Evolutionary conservation across 1,140 invertebrate species (phyloP).

Genomic region (Diorhabda sublineata): DNA sequence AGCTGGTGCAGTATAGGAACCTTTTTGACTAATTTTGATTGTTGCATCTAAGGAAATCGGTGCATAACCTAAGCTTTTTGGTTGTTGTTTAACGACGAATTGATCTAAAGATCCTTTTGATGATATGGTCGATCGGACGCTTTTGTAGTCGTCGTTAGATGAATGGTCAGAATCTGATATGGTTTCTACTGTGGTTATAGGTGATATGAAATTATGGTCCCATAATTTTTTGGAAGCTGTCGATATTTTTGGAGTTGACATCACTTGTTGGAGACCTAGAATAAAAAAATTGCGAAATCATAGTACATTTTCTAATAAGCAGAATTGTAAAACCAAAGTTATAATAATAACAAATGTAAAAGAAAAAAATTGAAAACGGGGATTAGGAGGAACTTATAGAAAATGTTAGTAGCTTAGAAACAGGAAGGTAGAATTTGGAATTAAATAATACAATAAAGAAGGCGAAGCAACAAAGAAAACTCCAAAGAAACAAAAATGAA

Average conservation of each 20-base stretch:
- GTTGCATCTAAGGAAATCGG: conserved; percentile 11
- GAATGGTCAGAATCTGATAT: conserved; percentile 40
- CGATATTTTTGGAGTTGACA: conserved; percentile 44
- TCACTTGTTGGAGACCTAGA: conserved; percentile 37
- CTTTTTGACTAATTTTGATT: conserved; percentile 17
- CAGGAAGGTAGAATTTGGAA: too few species aligned
- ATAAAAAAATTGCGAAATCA: not conserved
- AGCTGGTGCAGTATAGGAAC: conserved; percentile 11
- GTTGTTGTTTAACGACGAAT: conserved; percentile 5
- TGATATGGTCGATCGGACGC: conserved; percentile 24
- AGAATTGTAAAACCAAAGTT: too few species aligned
- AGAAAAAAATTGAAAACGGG: too few species aligned
- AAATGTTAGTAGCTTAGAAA: too few species aligned
- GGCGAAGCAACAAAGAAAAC: too few species aligned
- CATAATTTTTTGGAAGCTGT: conserved; percentile 28
- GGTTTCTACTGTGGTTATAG: conserved; percentile 32
- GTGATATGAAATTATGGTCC: conserved; percentile 36
- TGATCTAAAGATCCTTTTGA: conserved; percentile 21
- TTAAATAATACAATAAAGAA: too few species aligned
- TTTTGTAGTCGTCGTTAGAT: conserved; percentile 37
- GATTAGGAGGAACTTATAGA: too few species aligned
- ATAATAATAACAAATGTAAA: too few species aligned
- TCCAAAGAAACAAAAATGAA: too few species aligned
- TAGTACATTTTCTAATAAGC: not conserved
- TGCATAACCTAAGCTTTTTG: conserved; percentile 19